Base-by-base conservation (phyloP, 2,113 vertebrate genomes). In the Amphiprion ocellaris region DNA sequence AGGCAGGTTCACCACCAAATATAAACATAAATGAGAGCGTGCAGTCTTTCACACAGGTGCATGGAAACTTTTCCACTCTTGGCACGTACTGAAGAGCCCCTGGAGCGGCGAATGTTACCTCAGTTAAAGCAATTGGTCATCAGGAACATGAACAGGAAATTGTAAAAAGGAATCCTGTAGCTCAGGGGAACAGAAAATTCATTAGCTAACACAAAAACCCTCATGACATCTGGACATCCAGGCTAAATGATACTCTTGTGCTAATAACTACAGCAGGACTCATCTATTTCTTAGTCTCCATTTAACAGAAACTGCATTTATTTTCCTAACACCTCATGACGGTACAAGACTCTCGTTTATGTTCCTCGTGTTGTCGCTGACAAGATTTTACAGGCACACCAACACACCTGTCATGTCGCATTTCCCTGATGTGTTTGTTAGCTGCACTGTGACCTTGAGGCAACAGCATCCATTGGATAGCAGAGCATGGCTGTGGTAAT, bases 401-500 rank as follows among this genome's bases (percentile, higher is more conserved):
- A 58, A 73, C 23, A 62, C 46, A 62, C 58, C 62, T 76, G 73
- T 81, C 74, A 47, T 4, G 12, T 60, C 50, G 26, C 74, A 67
- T 76, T 7, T 2, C 56, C 23, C 26, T 69, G 76, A 82, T 39
- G 66, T 77, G 62, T 83, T 74, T 78, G 49, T 73, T 76, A 44
- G 50, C 63, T 61, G 14, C 9, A 16, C 39, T 64, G 33, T 82
- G 68, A 84, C 81, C 52, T 72, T 65, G 63, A 87, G 67, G 70
- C 33, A 28, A 23, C 23, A 33, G 56, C 66, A 50, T 37, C 26
- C 11, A 17, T 2, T 26, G 41, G 11, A 33, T 23, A 33, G 10
- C 21, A 41, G 26, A 71, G 50, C 11, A n/a, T 63, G 9, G 23
- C 24, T 16, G 28, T 54, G 14, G 4, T 17, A 41, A 41, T 21